Evolutionary conservation across 2,888 invertebrate species (phyloP), one percentile per base, ranked within the genome.

Genomic region (Smittia aterrima): DNA sequence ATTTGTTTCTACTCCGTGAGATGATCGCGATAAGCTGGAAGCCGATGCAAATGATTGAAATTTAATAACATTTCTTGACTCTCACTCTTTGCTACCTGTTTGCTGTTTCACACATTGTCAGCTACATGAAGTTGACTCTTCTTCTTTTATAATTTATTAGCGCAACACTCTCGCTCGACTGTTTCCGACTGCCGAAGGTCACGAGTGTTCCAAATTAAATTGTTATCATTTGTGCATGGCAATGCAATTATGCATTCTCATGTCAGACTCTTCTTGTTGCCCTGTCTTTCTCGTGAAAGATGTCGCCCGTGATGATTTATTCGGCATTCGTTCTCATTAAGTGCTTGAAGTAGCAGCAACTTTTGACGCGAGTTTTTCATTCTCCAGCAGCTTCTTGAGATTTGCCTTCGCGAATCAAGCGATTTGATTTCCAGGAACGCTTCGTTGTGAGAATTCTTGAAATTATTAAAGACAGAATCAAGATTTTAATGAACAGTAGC

Each of bases 401-500:
- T 47, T 47, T 47, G 47, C n/a, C n/a, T 38, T 38, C 38, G 38
- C 47, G 11, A 47, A 47, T 47, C 47, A 47, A 47, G 47, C n/a
- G 13, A n/a, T 47, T 47, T 2, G 47, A 16, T 47, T 47, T 47
- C 47, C 47, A 11, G 47, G 47, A 47, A 47, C 47, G 47, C 47
- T 2, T 47, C 47, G 16, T 47, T n/a, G 47, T 11, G 9, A 47
- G 47, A 47, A 47, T 47, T 47, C 16, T n/a, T 13, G 3, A 16
- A 47, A 47, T 47, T 47, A n/a, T 47, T 13, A n/a, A 16, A 11
- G 16, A 11, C 47, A 11, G 11, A 47, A 47, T 47, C 47, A 47
- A 47, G 47, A 47, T 47, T 47, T 47, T 47, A 47, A 47, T 47
- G 47, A 58, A 58, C 58, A 58, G 58, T 58, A 58, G 58, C 58